Percentiles rank a stretch among this genome's conserved stretches.
phyloP scores from a whole-genome alignment of 2,888 invertebrate genomes.

The Altica lythri region DNA sequence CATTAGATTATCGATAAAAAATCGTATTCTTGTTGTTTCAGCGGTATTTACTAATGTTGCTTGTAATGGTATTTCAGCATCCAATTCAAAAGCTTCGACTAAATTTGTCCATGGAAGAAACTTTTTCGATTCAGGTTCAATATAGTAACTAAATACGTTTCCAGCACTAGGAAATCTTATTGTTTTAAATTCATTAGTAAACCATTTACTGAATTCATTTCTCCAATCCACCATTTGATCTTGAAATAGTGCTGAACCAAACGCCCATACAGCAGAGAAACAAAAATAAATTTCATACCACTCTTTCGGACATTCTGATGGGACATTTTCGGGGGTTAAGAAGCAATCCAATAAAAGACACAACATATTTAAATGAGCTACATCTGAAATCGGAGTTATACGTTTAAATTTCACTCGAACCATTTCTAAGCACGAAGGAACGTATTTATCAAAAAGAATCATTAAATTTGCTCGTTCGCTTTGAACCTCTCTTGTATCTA shows the following conservation, averaged over 20 bases:
- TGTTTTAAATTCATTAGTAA: slow-evolving; percentile 87
- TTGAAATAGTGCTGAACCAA: slow-evolving; percentile 89
- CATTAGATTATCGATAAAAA: slow-evolving; percentile 85
- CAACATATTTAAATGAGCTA: slow-evolving; percentile 86
- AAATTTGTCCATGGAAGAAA: slow-evolving; percentile 87
- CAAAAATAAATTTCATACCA: slow-evolving; percentile 94
- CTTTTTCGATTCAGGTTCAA: slow-evolving; percentile 83
- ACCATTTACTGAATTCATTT: slow-evolving; percentile 95
- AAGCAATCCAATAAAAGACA: slow-evolving; percentile 87
- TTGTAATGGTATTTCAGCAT: slow-evolving; percentile 85
- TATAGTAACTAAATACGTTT: slow-evolving; percentile 87
- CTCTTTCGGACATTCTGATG: slow-evolving; percentile 89
- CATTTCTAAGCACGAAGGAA: slow-evolving; percentile 81
- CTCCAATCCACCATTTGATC: slow-evolving; percentile 91
- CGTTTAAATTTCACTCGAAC: slow-evolving; percentile 78
- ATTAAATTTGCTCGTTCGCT: slow-evolving; percentile 80
- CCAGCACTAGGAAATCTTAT: slow-evolving; percentile 79
- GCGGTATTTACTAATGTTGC: slow-evolving; percentile 78
- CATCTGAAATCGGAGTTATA: slow-evolving; percentile 88
- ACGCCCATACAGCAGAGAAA: slow-evolving; percentile 90
- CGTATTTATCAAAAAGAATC: slow-evolving; percentile 91
- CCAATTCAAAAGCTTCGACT: slow-evolving; percentile 78
- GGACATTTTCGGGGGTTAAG: slow-evolving; percentile 77
- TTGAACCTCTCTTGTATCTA: slow-evolving; percentile 73
- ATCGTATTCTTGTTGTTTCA: slow-evolving; percentile 82